Percentiles rank a stretch among this genome's conserved stretches.
Conservation (phyloP, 2,113 vertebrate species). For the Psilopogon haemacephalus region DNA sequence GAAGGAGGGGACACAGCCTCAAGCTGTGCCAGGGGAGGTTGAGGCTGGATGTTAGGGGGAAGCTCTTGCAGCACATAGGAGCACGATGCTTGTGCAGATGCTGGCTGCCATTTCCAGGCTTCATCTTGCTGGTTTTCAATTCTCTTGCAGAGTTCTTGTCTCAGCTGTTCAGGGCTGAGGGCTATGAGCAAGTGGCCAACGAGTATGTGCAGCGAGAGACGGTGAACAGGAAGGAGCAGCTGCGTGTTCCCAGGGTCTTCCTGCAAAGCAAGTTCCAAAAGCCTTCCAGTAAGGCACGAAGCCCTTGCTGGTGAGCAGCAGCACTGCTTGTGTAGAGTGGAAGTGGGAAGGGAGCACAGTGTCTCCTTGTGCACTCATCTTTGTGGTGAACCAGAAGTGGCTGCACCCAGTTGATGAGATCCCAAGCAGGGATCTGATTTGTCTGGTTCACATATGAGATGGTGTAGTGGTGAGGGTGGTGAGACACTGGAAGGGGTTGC, state of each 20-base stretch:
- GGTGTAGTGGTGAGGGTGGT: background rate
- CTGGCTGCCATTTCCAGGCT: constrained; percentile 26
- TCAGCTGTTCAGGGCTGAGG: constrained; percentile 79
- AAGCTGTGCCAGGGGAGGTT: too few species aligned
- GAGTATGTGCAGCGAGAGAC: constrained; percentile 93
- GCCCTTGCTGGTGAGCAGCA: background rate
- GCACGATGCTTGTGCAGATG: background rate
- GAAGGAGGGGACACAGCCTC: too few species aligned
- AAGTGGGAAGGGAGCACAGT: background rate
- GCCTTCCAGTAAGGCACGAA: constrained; percentile 27
- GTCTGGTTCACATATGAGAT: background rate
- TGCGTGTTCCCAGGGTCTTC: constrained; percentile 90
- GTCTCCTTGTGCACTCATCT: background rate
- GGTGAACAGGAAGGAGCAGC: constrained; percentile 92
- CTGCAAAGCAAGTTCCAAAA: constrained; percentile 94
- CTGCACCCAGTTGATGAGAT: background rate
- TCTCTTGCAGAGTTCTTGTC: constrained; percentile 84
- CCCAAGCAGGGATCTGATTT: background rate
- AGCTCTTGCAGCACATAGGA: background rate
- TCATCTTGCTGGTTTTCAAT: background rate
- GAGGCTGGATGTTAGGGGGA: too few species aligned
- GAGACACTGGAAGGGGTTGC: too few species aligned
- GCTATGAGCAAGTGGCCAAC: constrained; percentile 79
- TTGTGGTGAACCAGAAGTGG: background rate
- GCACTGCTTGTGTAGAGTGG: background rate